These are phyloP conservation scores for Sturnus vulgaris DNA, from an alignment of 2,113 vertebrate genomes.

Conservation along the genomic window DNA sequence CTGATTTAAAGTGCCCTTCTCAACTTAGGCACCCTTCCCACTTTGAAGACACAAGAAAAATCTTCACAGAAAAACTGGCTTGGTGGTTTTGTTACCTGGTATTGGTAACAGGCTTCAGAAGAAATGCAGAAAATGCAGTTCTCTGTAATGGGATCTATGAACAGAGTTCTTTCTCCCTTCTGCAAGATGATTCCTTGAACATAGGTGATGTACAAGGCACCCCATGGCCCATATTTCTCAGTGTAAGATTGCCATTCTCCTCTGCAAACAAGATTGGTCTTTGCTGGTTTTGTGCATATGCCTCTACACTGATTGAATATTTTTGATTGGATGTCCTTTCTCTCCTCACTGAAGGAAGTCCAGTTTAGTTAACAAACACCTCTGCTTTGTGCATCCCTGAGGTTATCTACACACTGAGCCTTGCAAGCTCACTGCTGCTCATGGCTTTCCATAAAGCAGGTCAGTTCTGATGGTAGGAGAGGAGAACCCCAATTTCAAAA, in stretches of 20 bases:
- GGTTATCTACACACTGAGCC: not conserved
- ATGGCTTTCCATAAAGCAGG: not conserved
- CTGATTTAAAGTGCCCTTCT: not conserved
- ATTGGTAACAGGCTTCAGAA: not conserved
- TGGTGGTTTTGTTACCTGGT: not conserved
- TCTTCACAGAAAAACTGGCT: not conserved
- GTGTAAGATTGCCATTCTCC: not conserved
- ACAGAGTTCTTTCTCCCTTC: not conserved
- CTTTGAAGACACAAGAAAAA: not conserved
- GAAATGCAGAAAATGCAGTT: not conserved
- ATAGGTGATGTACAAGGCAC: rapidly evolving
- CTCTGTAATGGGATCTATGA: not conserved
- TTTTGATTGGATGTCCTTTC: not conserved
- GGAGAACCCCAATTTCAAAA: not conserved
- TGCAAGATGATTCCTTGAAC: not conserved
- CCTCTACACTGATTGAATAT: not conserved
- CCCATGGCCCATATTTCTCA: rapidly evolving
- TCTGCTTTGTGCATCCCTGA: not conserved
- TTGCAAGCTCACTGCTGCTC: not conserved
- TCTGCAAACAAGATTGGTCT: not conserved
- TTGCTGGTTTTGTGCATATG: not conserved
- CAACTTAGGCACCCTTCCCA: not conserved
- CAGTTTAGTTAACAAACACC: not conserved
- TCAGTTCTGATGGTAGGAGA: not conserved
- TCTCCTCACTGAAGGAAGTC: not conserved